Percentiles rank a stretch among this genome's conserved stretches.
Conservation (phyloP, 1,140 invertebrate genomes). For the Papilio polytes region DNA sequence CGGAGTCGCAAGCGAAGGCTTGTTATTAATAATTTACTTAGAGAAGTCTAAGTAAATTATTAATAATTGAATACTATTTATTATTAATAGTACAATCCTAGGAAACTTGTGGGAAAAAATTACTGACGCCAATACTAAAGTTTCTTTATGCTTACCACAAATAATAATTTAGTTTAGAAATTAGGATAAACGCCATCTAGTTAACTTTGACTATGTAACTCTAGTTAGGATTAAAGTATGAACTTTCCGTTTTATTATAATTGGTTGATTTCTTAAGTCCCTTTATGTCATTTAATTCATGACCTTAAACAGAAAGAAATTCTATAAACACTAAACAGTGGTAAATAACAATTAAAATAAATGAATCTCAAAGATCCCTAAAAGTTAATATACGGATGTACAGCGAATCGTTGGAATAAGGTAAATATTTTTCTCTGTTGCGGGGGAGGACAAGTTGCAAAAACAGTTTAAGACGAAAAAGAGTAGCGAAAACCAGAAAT, state of each 20-base stretch:
- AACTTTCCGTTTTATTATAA: no score
- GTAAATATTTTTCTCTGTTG: constrained; percentile 68
- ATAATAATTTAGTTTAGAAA: background rate
- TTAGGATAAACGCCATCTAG: background rate
- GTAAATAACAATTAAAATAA: background rate
- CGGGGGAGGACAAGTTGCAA: constrained; percentile 73
- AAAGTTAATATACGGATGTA: constrained; percentile 37
- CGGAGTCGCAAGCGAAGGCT: no score
- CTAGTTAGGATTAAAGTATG: no score
- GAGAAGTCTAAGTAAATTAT: background rate
- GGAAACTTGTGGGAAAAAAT: background rate
- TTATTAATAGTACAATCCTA: background rate
- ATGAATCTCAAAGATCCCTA: background rate
- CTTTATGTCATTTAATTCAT: background rate
- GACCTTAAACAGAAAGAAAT: background rate
- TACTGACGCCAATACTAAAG: no score
- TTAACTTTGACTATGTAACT: background rate
- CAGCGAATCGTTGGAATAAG: constrained; percentile 58
- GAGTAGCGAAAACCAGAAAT: constrained; percentile 80
- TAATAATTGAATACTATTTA: no score
- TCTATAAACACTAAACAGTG: background rate
- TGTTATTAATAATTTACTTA: no score
- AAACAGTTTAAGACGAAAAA: constrained; percentile 81
- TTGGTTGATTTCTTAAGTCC: no score
- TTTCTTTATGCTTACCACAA: background rate